phyloP scores from a whole-genome alignment of 2,797 vertebrate species.

The Xerus rutilus region DNA sequence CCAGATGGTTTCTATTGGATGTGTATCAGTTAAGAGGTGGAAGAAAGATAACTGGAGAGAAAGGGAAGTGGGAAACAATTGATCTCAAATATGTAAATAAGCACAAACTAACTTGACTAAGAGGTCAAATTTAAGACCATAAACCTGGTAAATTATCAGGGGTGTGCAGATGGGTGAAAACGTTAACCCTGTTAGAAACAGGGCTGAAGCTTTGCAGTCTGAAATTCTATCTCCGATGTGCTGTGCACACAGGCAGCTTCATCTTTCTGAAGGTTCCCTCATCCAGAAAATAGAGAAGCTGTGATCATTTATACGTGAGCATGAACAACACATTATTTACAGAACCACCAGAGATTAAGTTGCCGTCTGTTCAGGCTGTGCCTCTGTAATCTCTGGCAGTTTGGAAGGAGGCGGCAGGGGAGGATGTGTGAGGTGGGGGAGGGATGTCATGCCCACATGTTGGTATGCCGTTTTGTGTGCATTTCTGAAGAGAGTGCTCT shows the following conservation, averaged over 20 bases:
- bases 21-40: background rate
- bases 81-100: background rate
- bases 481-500: background rate
- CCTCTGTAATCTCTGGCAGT: constrained; percentile 59
- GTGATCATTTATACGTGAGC: constrained; percentile 19
- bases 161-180: background rate
- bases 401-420: constrained; percentile 10
- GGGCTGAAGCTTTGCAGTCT: background rate
- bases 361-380: constrained; percentile 67
- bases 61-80: background rate
- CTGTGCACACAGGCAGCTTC: background rate
- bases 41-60: background rate
- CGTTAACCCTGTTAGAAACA: constrained; percentile 16
- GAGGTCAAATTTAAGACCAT: constrained; percentile 36
- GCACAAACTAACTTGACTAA: background rate
- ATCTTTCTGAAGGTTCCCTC: constrained; percentile 65
- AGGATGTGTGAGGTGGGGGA: background rate
- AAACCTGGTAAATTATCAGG: constrained; percentile 35
- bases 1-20: background rate
- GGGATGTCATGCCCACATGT: background rate
- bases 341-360: constrained; percentile 65
- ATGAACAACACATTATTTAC: constrained; percentile 64
- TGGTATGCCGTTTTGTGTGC: background rate
- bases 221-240: background rate
- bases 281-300: constrained; percentile 69